These are phyloP conservation scores for Caenorhabditis panamensis DNA, from an alignment of 2,888 invertebrate species.

Conservation along the genomic window DNA sequence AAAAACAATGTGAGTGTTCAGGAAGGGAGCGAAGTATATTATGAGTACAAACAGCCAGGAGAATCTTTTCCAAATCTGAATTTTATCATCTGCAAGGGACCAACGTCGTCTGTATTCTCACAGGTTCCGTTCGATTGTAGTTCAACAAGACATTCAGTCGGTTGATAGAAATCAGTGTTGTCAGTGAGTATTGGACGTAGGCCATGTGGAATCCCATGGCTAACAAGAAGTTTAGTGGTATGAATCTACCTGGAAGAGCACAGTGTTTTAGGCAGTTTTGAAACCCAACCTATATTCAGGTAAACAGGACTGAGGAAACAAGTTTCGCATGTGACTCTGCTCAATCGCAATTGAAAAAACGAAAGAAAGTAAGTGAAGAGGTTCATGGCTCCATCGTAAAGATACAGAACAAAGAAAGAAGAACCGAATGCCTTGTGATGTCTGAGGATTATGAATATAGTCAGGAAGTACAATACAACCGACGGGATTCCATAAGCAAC, in stretches of 20 bases:
- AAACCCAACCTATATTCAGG: constrained; percentile 7
- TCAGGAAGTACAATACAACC: constrained; percentile 1
- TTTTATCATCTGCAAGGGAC: no score
- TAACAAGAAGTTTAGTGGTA: background rate
- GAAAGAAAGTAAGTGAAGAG: constrained; percentile 12
- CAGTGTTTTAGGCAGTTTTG: background rate
- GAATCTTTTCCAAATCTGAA: constrained; percentile 31
- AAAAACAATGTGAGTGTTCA: constrained; percentile 16
- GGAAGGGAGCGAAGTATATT: constrained; percentile 2
- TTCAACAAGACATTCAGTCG: constrained; percentile 22
- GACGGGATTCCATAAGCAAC: constrained; percentile 17
- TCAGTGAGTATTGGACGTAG: constrained; percentile 27
- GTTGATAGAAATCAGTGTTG: constrained; percentile 24
- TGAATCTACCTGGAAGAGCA: no score
- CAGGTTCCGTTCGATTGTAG: constrained; percentile 9
- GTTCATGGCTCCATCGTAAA: constrained; percentile 31
- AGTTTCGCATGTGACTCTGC: constrained; percentile 17
- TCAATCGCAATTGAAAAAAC: constrained; percentile 21
- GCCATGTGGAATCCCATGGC: constrained; percentile 36
- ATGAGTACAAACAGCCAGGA: constrained; percentile 2
- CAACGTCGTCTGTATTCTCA: background rate
- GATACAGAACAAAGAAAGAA: constrained; percentile 22
- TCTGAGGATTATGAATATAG: background rate
- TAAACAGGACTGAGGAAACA: constrained; percentile 19
- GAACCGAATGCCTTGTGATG: constrained; percentile 13